A percentile compares a stretch with the other conserved stretches of the same genome.
These are phyloP conservation scores for Platerodrilus igneus DNA, from an alignment of 2,888 invertebrate species.

Conservation along the genomic window DNA sequence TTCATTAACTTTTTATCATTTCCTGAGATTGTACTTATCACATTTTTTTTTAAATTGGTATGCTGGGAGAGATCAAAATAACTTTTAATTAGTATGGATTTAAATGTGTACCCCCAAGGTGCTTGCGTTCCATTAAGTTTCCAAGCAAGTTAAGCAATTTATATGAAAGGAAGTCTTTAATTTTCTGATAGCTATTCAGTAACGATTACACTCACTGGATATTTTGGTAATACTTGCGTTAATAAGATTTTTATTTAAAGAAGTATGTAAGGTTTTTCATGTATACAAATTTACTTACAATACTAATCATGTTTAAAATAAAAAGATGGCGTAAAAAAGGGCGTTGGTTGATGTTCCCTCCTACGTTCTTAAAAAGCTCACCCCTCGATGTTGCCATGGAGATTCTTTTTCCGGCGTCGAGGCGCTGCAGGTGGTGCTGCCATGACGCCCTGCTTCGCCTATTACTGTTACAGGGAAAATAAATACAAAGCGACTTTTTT, in stretches of 20 bases:
- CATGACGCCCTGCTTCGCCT: constrained; percentile 28
- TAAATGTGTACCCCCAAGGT: constrained; percentile 27
- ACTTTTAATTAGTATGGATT: constrained; percentile 31
- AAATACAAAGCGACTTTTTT: constrained; percentile 18
- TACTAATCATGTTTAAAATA: too few species aligned
- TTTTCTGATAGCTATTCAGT: too few species aligned
- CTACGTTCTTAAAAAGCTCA: constrained; percentile 42
- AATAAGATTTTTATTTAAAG: too few species aligned
- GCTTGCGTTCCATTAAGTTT: constrained; percentile 32
- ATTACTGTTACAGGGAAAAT: constrained; percentile 21
- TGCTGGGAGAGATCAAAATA: constrained; percentile 30
- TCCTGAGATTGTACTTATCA: constrained; percentile 20
- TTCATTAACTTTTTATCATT: constrained; percentile 15
- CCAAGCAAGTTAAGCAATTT: constrained; percentile 40
- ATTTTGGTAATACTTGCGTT: too few species aligned
- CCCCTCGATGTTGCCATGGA: constrained; percentile 40
- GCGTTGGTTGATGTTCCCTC: constrained; percentile 39
- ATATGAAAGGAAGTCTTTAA: constrained; percentile 40
- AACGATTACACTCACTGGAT: too few species aligned
- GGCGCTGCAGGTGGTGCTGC: constrained; percentile 38
- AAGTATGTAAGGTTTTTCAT: too few species aligned
- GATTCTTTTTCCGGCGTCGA: constrained; percentile 41
- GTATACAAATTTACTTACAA: too few species aligned
- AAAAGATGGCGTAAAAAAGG: constrained; percentile 43
- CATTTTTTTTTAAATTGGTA: constrained; percentile 18